Percentiles rank a stretch among this genome's conserved stretches.
Conservation (phyloP, 1,140 invertebrate genomes). For the Homalodisca vitripennis region DNA sequence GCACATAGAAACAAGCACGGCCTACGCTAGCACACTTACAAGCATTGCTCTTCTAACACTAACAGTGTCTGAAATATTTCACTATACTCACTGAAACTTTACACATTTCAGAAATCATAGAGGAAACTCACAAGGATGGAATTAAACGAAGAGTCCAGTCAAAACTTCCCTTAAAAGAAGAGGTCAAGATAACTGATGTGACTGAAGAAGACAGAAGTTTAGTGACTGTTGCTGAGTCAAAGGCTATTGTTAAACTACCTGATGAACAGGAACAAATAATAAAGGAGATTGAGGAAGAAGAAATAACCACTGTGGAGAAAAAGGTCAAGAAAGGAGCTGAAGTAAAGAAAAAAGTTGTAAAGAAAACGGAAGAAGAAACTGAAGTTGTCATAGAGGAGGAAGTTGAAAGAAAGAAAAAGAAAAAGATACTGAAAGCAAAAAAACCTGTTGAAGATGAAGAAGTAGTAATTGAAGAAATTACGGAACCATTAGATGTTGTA, state of each 20-base stretch:
- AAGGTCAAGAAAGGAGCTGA: constrained; percentile 43
- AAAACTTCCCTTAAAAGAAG: constrained; percentile 22
- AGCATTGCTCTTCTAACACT: constrained; percentile 17
- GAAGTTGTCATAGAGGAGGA: constrained; percentile 37
- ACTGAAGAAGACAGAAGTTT: constrained; percentile 39
- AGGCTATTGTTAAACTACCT: constrained; percentile 41
- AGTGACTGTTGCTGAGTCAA: not conserved
- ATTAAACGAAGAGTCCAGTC: constrained; percentile 10
- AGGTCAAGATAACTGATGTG: constrained; percentile 39
- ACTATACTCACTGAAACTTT: constrained; percentile 6
- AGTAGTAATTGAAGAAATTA: constrained; percentile 45
- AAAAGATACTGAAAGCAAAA: constrained; percentile 44
- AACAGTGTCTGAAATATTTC: constrained; percentile 8
- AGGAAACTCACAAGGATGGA: constrained; percentile 31
- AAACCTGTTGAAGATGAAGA: constrained; percentile 45
- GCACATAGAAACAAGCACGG: not conserved
- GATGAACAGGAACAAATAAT: constrained; percentile 31
- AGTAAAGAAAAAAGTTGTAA: constrained; percentile 42
- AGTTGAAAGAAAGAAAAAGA: constrained; percentile 43
- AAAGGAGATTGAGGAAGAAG: constrained; percentile 36
- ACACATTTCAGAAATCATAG: constrained; percentile 25
- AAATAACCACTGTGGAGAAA: constrained; percentile 47
- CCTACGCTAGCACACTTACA: constrained; percentile 12
- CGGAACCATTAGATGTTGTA: constrained; percentile 39
- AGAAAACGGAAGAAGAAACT: constrained; percentile 38